These are phyloP conservation scores for Mus spicilegus DNA, from an alignment of 2,113 vertebrate genomes.

Conservation along the genomic window DNA sequence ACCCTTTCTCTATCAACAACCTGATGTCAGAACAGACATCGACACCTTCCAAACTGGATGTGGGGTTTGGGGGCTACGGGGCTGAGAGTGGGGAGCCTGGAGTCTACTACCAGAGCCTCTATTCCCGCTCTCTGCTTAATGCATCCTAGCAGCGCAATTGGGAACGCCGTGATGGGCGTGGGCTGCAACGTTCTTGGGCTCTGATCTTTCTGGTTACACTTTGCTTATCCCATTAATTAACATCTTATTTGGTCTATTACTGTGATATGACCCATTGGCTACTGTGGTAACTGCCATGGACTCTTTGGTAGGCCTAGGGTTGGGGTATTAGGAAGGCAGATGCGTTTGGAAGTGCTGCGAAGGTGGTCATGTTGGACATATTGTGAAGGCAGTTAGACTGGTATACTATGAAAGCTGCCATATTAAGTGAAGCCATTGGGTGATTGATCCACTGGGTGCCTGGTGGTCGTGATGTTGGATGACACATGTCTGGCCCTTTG, in stretches of 20 bases:
- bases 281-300: background rate
- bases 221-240: background rate
- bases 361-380: background rate
- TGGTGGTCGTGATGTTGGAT: background rate
- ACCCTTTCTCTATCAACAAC: conserved; percentile 96
- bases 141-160: conserved; percentile 70
- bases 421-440: background rate
- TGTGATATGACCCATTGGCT: background rate
- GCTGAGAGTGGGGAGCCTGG: conserved; percentile 89
- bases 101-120: conserved; percentile 93
- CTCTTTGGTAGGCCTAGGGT: background rate
- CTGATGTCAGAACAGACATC: conserved; percentile 92
- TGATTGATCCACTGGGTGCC: background rate
- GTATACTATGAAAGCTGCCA: background rate
- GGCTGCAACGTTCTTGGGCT: background rate
- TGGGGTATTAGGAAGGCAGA: fast-evolving
- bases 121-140: conserved; percentile 92
- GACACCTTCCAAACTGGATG: conserved; percentile 82
- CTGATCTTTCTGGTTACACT: background rate
- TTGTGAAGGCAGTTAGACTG: background rate
- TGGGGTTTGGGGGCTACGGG: conserved; percentile 82
- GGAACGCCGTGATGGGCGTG: background rate
- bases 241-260: conserved; percentile 17
- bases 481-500: background rate
- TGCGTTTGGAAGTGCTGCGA: background rate